phyloP scores from a whole-genome alignment of 2,797 vertebrate genomes.

The Tapirus indicus region DNA sequence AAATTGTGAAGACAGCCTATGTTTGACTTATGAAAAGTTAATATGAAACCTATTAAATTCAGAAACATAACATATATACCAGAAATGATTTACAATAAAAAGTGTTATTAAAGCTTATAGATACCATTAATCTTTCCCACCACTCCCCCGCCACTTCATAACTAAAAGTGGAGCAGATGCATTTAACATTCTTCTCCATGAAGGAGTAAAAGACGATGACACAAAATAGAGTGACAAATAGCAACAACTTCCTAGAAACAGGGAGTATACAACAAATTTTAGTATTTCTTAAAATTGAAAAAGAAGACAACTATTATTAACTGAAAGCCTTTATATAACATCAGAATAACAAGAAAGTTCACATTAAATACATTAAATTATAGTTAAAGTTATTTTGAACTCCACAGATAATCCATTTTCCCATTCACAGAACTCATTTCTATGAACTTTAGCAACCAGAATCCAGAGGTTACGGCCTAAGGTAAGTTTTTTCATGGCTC shows the following conservation, averaged over 20 bases:
- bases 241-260: not conserved
- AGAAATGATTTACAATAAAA: not conserved
- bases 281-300: conserved; percentile 40
- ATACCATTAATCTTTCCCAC: not conserved
- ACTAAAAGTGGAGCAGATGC: not conserved
- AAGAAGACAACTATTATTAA: conserved; percentile 5
- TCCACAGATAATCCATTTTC: not conserved
- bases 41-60: not conserved
- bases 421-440: not conserved
- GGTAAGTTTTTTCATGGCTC: not conserved
- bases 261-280: not conserved
- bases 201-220: not conserved
- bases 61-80: not conserved
- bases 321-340: not conserved
- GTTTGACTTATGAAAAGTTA: not conserved
- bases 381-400: conserved; percentile 33
- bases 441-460: not conserved
- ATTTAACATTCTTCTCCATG: not conserved
- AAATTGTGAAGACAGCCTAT: not conserved
- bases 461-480: not conserved
- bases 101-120: not conserved
- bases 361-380: conserved; percentile 3
- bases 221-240: not conserved
- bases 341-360: not conserved
- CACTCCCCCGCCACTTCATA: not conserved